Evolutionary conservation across 2,888 invertebrate species (phyloP).

Genomic region (Drymonia ruficornis): DNA sequence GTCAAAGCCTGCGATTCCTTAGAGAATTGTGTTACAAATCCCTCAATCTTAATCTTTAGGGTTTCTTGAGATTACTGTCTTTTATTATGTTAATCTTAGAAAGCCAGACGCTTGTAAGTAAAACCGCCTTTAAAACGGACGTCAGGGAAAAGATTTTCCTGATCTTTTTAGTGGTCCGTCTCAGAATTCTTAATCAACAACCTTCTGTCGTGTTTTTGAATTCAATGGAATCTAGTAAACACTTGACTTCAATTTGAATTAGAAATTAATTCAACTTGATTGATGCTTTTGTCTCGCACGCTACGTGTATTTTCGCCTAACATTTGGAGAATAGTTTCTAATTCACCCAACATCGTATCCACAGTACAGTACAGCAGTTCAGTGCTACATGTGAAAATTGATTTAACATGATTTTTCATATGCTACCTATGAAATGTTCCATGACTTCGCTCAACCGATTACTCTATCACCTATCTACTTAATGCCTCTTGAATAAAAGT

Average conservation of each 20-base stretch:
- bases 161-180: neutral
- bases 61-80: slow-evolving; percentile 23
- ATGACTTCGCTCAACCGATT: neutral
- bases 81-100: slow-evolving; percentile 23
- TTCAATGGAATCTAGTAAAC: neutral
- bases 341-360: too few species aligned
- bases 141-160: slow-evolving; percentile 1
- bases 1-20: slow-evolving; percentile 26
- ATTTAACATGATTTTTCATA: too few species aligned
- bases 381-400: too few species aligned
- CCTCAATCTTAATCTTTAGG: slow-evolving; percentile 25
- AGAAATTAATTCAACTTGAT: neutral
- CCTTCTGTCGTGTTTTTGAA: neutral
- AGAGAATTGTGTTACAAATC: slow-evolving; percentile 27
- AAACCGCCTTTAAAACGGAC: slow-evolving; percentile 8
- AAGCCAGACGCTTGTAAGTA: slow-evolving; percentile 14
- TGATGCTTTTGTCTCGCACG: neutral
- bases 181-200: neutral
- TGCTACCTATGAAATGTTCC: too few species aligned
- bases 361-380: too few species aligned
- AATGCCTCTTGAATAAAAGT: slow-evolving; percentile 36
- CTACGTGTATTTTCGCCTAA: neutral
- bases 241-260: neutral
- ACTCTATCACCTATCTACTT: slow-evolving; percentile 18
- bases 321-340: too few species aligned